A percentile compares a stretch with the other conserved stretches of the same genome.
These are phyloP conservation scores for Gymnorhina tibicen DNA, from an alignment of 2,113 vertebrate genomes.

Conservation along the genomic window DNA sequence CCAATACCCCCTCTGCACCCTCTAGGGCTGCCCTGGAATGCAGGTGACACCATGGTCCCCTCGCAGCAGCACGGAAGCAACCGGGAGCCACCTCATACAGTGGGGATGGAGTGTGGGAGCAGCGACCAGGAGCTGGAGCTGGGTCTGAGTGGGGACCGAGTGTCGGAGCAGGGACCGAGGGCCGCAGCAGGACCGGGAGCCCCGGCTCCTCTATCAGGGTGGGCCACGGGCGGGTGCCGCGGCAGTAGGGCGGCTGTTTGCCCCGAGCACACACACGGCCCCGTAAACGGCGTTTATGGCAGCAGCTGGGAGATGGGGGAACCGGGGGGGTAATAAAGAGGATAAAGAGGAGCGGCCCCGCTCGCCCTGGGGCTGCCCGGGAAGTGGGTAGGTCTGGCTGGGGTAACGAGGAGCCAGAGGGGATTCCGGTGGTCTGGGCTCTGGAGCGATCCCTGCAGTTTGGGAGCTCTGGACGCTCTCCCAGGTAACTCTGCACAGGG, in stretches of 20 bases:
- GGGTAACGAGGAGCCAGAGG: not conserved
- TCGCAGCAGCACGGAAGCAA: accelerated
- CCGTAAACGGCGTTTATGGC: conserved; percentile 5
- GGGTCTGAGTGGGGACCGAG: not conserved
- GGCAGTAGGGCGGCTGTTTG: not conserved
- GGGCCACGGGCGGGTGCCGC: not conserved
- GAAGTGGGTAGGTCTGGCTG: not conserved
- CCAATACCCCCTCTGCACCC: accelerated
- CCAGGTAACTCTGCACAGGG: not conserved
- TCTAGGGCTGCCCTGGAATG: accelerated
- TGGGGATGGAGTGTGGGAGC: not conserved
- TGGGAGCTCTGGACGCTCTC: not conserved
- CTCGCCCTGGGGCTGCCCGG: not conserved
- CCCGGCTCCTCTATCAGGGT: not conserved
- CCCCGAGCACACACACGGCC: not conserved
- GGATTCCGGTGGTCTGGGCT: not conserved
- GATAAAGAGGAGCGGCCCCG: conserved; percentile 24
- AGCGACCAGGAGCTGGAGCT: not conserved
- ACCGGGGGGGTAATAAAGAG: not conserved
- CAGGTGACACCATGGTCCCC: not conserved
- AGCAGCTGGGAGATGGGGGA: conserved; percentile 61
- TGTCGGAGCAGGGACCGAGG: not conserved
- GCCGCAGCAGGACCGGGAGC: not conserved
- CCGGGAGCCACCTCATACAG: accelerated
- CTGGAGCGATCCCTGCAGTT: accelerated